phyloP scores from a whole-genome alignment of 2,113 vertebrate genomes.

The Heteronetta atricapilla region DNA sequence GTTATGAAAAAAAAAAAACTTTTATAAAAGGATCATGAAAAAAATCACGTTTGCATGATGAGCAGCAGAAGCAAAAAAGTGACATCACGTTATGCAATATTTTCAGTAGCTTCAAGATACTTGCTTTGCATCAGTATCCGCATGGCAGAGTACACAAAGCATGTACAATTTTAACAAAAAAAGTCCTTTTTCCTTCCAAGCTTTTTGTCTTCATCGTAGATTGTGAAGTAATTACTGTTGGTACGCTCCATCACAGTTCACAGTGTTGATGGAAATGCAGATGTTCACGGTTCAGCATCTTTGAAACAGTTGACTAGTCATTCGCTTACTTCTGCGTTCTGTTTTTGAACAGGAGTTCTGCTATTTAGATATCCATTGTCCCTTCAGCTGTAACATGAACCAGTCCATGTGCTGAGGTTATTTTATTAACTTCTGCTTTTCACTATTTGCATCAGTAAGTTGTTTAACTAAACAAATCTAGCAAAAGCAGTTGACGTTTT shows the following conservation, averaged over 20 bases:
- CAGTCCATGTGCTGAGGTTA: background rate
- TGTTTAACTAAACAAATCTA: background rate
- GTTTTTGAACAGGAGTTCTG: slow-evolving; percentile 59
- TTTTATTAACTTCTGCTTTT: slow-evolving; percentile 55
- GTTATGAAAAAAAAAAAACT: background rate
- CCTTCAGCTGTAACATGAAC: slow-evolving; percentile 14
- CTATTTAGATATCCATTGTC: slow-evolving; percentile 2
- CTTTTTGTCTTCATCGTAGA: background rate
- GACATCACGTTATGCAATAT: background rate
- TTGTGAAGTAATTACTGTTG: background rate
- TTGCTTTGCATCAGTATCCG: background rate
- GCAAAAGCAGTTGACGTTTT: background rate
- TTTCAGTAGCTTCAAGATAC: background rate
- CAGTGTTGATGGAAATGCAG: slow-evolving; percentile 4
- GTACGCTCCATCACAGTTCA: background rate
- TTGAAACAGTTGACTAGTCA: slow-evolving; percentile 46
- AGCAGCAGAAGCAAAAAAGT: background rate
- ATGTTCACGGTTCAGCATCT: background rate
- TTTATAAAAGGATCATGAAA: background rate
- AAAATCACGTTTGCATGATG: background rate
- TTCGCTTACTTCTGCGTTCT: slow-evolving; percentile 52
- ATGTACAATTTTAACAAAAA: background rate
- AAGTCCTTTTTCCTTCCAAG: background rate
- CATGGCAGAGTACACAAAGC: background rate
- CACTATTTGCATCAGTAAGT: background rate